Evolutionary conservation across 2,797 vertebrate genomes (phyloP), one percentile per base, ranked within the genome.

Genomic region (Apogon talboti): DNA sequence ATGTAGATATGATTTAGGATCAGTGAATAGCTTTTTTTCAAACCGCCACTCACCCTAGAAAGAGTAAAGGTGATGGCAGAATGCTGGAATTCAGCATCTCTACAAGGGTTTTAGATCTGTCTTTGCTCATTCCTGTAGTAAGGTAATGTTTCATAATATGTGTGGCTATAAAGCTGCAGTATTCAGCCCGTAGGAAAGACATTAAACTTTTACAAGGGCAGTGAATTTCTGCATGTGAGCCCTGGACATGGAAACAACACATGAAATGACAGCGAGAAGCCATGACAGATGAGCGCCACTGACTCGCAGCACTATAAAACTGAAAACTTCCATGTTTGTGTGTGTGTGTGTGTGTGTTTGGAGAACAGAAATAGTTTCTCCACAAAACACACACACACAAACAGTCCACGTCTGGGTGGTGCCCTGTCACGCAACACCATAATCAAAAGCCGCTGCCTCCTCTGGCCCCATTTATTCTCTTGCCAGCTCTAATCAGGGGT

Each of bases 401-500:
- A 52, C 7, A 63, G 60, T 42, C 46, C 55, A 77, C 77, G 70
- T 78, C 73, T 71, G 77, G 74, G 79, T 74, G 84, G 79, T 74
- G 76, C 60, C 76, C 62, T 57, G 82, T 82, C 79, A 75, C 28
- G 66, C 74, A 46, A 57, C 45, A 67, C 84, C 64, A 59, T 81
- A 76, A 71, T 81, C 70, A 91, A 88, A 91, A 88, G 79, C 86
- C 64, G 42, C 87, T 78, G 79, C 75, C 62, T 85, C 76, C 74
- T 67, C 66, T 66, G 75, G 63, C 76, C 81, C 80, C 71, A 78
- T 88, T 74, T 79, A 78, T 84, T 68, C 57, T 49, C 50, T 48
- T 24, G 8, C 64, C 81, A 83, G 59, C 69, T 83, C 60, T 71
- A 60, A 56, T 46, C 68, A 76, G 79, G 16, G 71, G 49, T 14